These are phyloP conservation scores for Falco cherrug DNA, from an alignment of 2,797 vertebrate species.

Conservation along the genomic window DNA sequence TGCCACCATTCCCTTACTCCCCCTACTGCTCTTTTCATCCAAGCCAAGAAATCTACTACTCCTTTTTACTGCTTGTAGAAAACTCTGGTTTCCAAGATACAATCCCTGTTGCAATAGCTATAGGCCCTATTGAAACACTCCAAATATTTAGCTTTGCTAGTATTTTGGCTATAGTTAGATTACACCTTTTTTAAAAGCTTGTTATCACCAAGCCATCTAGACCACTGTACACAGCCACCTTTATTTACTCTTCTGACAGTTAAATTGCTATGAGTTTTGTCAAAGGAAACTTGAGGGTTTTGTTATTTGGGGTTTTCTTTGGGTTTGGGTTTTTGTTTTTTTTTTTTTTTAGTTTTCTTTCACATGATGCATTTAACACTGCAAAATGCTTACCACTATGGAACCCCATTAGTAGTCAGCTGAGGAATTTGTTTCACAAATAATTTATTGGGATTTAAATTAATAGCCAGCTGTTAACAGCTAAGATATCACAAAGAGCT, in stretches of 20 bases:
- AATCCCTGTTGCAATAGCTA: not conserved
- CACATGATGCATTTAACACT: not conserved
- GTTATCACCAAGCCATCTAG: not conserved
- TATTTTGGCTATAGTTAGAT: not conserved
- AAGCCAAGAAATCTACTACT: not conserved
- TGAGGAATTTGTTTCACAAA: not conserved
- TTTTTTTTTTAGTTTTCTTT: not conserved
- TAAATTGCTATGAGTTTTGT: not conserved
- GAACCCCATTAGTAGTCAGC: not conserved
- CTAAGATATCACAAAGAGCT: not conserved
- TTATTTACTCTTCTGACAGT: not conserved
- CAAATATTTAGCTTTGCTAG: not conserved
- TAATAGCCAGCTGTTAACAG: not conserved
- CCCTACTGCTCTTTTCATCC: not conserved
- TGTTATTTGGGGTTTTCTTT: not conserved
- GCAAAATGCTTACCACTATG: not conserved
- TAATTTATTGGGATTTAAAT: not conserved
- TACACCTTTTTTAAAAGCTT: rapidly evolving
- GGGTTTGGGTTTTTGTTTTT: too few relatives aligned
- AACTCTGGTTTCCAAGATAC: not conserved
- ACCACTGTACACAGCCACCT: not conserved
- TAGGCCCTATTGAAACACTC: not conserved
- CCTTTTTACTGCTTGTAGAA: not conserved
- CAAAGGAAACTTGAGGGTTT: not conserved
- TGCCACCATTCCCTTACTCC: not conserved